Conservation (phyloP, 1,140 invertebrate species). For the Rhysida immarginata region DNA sequence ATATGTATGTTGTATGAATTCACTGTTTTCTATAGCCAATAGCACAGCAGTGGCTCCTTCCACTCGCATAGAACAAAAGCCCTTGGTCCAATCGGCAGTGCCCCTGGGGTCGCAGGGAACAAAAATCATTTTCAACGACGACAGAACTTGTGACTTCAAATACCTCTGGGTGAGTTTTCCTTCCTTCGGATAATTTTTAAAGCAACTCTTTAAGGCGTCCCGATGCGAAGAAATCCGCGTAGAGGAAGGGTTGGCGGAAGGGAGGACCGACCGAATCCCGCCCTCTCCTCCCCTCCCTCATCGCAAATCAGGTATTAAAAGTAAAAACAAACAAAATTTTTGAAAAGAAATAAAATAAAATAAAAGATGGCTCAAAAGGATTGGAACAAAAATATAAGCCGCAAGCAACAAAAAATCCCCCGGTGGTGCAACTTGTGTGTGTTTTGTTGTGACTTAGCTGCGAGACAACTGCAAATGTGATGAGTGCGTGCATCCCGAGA, state of each 20-base stretch:
- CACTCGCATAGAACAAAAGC: neutral
- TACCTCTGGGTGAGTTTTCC: conserved; percentile 24
- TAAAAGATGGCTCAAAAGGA: too few relatives aligned
- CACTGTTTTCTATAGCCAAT: too few relatives aligned
- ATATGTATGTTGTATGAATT: too few relatives aligned
- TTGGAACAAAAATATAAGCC: too few relatives aligned
- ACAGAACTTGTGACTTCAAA: conserved; percentile 25
- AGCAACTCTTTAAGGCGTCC: neutral
- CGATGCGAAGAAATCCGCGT: neutral
- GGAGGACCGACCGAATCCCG: too few relatives aligned
- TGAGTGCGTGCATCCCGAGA: conserved; percentile 23
- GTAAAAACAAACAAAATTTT: neutral
- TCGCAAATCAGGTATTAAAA: neutral
- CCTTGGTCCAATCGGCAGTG: neutral
- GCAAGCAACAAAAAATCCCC: too few relatives aligned
- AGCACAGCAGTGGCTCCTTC: neutral
- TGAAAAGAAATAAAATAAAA: neutral
- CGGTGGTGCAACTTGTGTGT: too few relatives aligned
- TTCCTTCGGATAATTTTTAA: neutral
- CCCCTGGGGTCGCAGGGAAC: neutral
- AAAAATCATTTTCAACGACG: conserved; percentile 23
- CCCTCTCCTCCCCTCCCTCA: too few relatives aligned
- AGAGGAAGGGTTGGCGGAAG: neutral
- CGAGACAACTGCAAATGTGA: conserved; percentile 27
- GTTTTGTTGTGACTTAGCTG: too few relatives aligned